Evolutionary conservation across 2,888 invertebrate genomes (phyloP), one percentile per base, ranked within the genome.

Genomic region (Lymantria monacha): DNA sequence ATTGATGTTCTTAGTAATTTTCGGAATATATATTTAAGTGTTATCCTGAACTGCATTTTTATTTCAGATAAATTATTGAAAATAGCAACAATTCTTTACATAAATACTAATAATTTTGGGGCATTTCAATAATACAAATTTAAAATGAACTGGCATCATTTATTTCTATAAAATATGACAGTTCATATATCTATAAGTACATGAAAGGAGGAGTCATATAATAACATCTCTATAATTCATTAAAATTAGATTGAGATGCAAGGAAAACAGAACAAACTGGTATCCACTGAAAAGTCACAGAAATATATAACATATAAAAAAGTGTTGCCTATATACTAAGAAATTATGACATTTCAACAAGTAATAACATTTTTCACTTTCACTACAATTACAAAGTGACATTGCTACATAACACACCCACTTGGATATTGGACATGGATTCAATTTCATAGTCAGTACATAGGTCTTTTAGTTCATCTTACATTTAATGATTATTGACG

Each of bases 21-120:
- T 79, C 70, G 71, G 81, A 88, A 85, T 88, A 89, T 89, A 89
- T 87, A 22, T 22, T 22, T 85, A 82, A 84, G 86, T 88, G 89
- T 88, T 88, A 87, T 74, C 76, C 70, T 79, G 72, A 48, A 57
- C 31, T 42, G 64, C 64, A 65, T 65, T 66, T 65, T 63, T 59
- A 49, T 53, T 63, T 62, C 38, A 30, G 30, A 22, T 7, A 30
- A 42, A 10, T 33, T 33, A 10, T 33, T 10, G 9, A 8, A 3
- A 33, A 10, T 10, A 33, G 33, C 33, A 33, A 33, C 10, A n/a
- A n/a, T 8, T 38, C n/a, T 13, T n/a, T 38, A 12, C 8, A 5
- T 38, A 12, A 13, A 8, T 38, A 11, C 11, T n/a, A 13, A 13
- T 38, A 38, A 38, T 3, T 38, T n/a, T n/a, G 8, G n/a, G n/a